A percentile compares a stretch with the other conserved stretches of the same genome.
phyloP scores from a whole-genome alignment of 2,113 vertebrate genomes.

The Callipepla squamata region DNA sequence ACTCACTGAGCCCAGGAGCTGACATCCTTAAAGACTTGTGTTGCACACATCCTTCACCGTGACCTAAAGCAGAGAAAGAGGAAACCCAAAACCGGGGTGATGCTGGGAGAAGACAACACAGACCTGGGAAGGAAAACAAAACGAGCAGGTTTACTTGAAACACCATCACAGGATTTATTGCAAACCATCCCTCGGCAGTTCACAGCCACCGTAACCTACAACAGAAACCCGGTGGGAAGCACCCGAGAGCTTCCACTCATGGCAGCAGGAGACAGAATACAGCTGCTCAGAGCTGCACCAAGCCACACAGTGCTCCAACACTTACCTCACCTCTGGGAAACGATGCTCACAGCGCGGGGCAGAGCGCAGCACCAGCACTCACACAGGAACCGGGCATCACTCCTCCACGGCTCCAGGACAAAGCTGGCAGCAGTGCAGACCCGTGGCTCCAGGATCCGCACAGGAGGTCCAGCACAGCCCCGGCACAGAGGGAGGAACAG shows the following conservation, averaged over 20 bases:
- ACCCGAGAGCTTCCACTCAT: neutral
- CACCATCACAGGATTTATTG: slow-evolving; percentile 33
- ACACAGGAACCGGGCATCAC: accelerated
- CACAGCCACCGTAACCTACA: neutral
- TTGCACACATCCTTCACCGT: accelerated
- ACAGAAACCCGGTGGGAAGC: neutral
- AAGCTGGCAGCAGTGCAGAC: neutral
- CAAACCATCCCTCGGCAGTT: slow-evolving; percentile 33
- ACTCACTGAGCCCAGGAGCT: neutral
- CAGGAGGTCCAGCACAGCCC: accelerated
- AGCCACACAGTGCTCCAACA: neutral
- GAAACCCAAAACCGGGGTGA: neutral
- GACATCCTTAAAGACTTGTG: accelerated
- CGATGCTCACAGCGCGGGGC: accelerated
- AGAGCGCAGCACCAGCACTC: neutral
- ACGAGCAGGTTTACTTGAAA: neutral
- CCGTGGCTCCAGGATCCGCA: neutral
- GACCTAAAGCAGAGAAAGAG: neutral
- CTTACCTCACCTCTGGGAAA: slow-evolving; percentile 1
- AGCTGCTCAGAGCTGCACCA: neutral
- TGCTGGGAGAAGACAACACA: neutral
- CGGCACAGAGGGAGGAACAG: neutral
- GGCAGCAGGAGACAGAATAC: neutral
- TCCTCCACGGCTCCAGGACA: neutral
- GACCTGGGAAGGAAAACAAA: neutral